A percentile compares a stretch with the other conserved stretches of the same genome.
Conservation (phyloP, 1,140 invertebrate species). For the Trachymyrmex septentrionalis region DNA sequence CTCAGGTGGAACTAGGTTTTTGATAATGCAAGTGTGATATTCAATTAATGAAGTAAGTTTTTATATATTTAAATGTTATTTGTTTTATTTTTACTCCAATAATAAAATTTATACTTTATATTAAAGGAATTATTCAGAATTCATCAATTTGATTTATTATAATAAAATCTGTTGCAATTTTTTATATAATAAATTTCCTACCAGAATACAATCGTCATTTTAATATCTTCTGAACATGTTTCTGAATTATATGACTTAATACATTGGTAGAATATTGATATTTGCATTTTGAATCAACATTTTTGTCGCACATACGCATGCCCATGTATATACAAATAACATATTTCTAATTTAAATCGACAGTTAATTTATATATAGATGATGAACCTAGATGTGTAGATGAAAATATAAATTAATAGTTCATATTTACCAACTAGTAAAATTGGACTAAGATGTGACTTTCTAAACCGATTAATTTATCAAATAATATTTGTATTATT, state of each 20-base stretch:
- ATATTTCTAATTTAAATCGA: background rate
- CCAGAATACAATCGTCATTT: background rate
- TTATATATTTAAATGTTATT: conserved; percentile 39
- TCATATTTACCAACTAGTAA: background rate
- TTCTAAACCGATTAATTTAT: too few species aligned
- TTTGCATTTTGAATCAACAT: background rate
- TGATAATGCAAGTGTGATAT: conserved; percentile 36
- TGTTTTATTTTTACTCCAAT: background rate
- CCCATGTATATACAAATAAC: background rate
- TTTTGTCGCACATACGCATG: background rate
- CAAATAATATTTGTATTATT: too few species aligned
- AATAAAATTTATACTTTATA: conserved; percentile 16
- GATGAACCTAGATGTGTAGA: background rate
- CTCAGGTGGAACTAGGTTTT: conserved; percentile 52
- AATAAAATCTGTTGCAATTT: background rate
- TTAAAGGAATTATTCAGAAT: background rate
- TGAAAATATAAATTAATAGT: background rate
- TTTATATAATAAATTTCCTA: background rate
- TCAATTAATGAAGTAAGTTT: conserved; percentile 26
- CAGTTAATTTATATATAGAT: background rate
- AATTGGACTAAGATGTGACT: background rate
- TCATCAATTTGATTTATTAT: background rate
- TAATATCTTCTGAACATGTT: background rate
- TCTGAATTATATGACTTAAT: background rate
- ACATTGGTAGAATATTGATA: background rate